Evolutionary conservation across 2,888 invertebrate genomes (phyloP), one percentile per base, ranked within the genome.

Genomic region (Chromoteleia sp.): DNA sequence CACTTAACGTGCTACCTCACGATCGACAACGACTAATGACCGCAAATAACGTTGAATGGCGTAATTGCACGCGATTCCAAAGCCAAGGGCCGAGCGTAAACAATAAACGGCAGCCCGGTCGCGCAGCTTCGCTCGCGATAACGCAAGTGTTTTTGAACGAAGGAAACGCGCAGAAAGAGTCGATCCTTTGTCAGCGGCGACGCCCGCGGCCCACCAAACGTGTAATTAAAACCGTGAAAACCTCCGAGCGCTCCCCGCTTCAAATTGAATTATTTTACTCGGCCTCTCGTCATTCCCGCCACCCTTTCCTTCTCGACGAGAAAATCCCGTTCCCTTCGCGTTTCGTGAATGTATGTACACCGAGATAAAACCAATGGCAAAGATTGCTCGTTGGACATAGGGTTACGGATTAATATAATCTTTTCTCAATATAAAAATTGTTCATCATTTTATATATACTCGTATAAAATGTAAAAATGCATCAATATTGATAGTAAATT

Each of bases 191-290:
- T 84, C 83, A 85, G 83, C 61, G 84, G 76, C 84, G 83, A 76
- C 80, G 81, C 79, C 84, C 82, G 82, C 82, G 82, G 81, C 81
- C 15, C 75, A 61, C 59, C 63, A 56, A 77, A 83, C 48, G 63
- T 82, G 85, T 89, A 89, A 89, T 89, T 89, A 89, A 89, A 89
- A 88, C 87, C 85, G 86, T 86, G 87, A 88, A 87, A 88, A 89
- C 87, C 85, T 86, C 84, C 85, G 84, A 75, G 81, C 81, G 71
- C 77, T 58, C 65, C 59, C 68, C 82, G 80, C 84, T 83, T 86
- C 86, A 89, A 89, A 90, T 90, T 89, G 87, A 87, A 90, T 90
- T 89, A 89, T 89, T 90, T 89, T 88, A 88, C 88, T 87, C 85
- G 76, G 83, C 81, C 54, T 48, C 54, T 36, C 36, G 50, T 43